phyloP scores from a whole-genome alignment of 1,140 invertebrate genomes.

The Pectinophora gossypiella region DNA sequence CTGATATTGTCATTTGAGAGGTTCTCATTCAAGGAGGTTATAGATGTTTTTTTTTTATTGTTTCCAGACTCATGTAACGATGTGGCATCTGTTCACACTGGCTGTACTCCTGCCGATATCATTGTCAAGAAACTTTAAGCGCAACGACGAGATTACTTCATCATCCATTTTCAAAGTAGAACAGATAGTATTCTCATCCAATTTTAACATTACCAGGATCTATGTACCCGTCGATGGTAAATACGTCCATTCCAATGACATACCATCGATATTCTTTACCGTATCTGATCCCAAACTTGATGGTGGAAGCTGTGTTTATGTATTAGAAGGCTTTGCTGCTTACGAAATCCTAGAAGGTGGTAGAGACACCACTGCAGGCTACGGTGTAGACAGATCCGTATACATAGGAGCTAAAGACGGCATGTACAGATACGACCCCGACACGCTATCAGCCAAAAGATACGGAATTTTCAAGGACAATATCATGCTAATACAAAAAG shows the following conservation, averaged over 20 bases:
- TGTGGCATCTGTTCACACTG: too few species aligned
- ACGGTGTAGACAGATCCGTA: conserved; percentile 36
- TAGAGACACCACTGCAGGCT: conserved; percentile 47
- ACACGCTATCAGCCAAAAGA: conserved; percentile 44
- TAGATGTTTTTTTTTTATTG: too few species aligned
- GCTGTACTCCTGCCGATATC: too few species aligned
- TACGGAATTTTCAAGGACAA: conserved; percentile 44
- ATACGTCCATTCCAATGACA: conserved; percentile 26
- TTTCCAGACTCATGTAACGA: too few species aligned
- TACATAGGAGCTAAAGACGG: conserved; percentile 55
- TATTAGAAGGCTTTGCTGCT: conserved; percentile 50
- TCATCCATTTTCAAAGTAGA: conserved; percentile 46
- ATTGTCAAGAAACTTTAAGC: too few species aligned
- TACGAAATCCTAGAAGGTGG: conserved; percentile 58
- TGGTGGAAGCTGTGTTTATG: conserved; percentile 50
- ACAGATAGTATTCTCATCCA: conserved; percentile 44
- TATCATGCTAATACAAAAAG: conserved; percentile 56
- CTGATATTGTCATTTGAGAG: too few species aligned
- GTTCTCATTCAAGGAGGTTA: too few species aligned
- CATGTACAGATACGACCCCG: conserved; percentile 45
- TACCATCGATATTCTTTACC: conserved; percentile 54
- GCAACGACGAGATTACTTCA: too few species aligned
- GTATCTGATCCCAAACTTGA: conserved; percentile 39
- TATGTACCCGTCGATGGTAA: conserved; percentile 43
- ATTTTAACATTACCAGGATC: conserved; percentile 42